A percentile compares a stretch with the other conserved stretches of the same genome.
Evolutionary conservation across 2,797 vertebrate genomes (phyloP).

Genomic region (Liparis tanakae): DNA sequence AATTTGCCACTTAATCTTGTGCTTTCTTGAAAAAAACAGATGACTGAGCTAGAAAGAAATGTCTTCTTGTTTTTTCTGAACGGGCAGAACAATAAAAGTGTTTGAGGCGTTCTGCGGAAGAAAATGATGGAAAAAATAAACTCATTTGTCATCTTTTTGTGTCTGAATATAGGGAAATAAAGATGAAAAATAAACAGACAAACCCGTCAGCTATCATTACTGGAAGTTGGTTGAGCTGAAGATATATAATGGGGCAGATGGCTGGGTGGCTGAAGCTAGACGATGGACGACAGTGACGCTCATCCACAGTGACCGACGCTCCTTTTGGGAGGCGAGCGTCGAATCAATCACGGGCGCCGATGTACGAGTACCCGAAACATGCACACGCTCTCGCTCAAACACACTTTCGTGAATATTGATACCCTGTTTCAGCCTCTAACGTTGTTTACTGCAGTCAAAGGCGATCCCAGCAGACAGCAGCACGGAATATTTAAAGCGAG

Average conservation of each 20-base stretch:
- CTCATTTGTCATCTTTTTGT: conserved; percentile 3
- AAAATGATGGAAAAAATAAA: not conserved
- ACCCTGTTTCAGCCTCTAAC: conserved; percentile 12
- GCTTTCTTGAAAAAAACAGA: not conserved
- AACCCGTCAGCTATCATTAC: not conserved
- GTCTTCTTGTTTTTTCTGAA: not conserved
- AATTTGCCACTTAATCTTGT: no score
- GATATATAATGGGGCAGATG: not conserved
- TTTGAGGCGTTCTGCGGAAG: not conserved
- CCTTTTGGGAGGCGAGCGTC: not conserved
- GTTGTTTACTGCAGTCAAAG: conserved; percentile 44
- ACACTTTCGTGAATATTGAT: conserved; percentile 10
- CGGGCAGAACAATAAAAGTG: not conserved
- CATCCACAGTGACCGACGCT: conserved; percentile 12
- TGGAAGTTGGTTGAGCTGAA: not conserved
- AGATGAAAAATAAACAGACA: not conserved
- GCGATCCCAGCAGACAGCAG: conserved; percentile 46
- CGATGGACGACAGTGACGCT: conserved; percentile 28
- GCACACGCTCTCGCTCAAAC: not conserved
- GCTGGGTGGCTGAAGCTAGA: not conserved
- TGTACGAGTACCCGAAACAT: not conserved
- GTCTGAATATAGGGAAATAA: not conserved
- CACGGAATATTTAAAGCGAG: conserved; percentile 30
- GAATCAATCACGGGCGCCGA: not conserved
- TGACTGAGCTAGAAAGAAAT: not conserved